Base-by-base conservation (phyloP, 2,113 vertebrate genomes). In the Odocoileus virginianus region DNA sequence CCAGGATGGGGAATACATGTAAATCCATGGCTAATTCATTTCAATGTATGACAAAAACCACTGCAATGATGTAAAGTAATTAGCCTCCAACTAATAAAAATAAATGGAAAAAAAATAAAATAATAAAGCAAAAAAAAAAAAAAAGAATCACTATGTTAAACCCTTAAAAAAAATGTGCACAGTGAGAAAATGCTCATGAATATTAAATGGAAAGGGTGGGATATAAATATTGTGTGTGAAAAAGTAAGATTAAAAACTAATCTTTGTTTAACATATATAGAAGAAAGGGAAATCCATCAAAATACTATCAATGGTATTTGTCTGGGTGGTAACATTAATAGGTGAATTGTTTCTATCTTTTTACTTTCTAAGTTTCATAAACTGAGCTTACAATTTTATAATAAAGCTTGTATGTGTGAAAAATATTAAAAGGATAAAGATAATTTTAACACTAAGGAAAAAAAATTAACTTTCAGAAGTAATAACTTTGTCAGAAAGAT, bases 351-450 rank as follows among this genome's bases (percentile, higher is more conserved):
- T 47, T 86, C 74, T 83, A 84, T 28, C 7, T 86, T 81, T 96
- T 92, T n/a, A 54, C 89, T 94, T 89, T 81, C 79, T 85, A 89
- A 93, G 43, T 94, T 93, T 81, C 67, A 92, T 50, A 79, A 10
- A 54, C 17, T 30, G 27, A 87, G 3, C 17, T 79, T 95, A 76
- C 10, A 87, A 87, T 87, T 89, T 94, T 64, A 61, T 61, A 86
- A 45, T 36, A 52, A 92, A 76, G 14, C 74, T 76, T 47, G 27
- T 67, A 71, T 40, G 45, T 6, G 45, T 58, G 11, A 81, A 96
- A 97, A 87, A 13, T 25, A 58, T 47, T 40, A 78, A 96, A 78
- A 95, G 25, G 33, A 50, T 27, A 79, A 23, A 58, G n/a, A 33
- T 61, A 57, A n/a, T 28, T 36, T 23, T n/a, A 52, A 82, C 19